Conservation (phyloP, 1,140 invertebrate species). For the Yoshiicerus persimilis region DNA sequence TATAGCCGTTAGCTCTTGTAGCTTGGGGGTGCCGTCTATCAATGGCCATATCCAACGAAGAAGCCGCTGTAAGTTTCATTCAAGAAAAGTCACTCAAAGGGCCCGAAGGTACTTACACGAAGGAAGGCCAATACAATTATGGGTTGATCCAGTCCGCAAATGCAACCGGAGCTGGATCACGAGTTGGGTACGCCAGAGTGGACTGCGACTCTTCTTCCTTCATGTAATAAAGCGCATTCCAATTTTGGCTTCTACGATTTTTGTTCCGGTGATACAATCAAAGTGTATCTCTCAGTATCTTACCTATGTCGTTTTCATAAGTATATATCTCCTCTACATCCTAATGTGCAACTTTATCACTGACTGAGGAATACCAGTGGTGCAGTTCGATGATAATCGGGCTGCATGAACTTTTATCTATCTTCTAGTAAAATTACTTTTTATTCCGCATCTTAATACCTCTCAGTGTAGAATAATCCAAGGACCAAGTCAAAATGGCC, state of each 20-base stretch:
- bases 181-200: neutral
- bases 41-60: slow-evolving; percentile 69
- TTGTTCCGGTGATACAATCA: too few species aligned
- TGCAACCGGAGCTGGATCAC: slow-evolving; percentile 37
- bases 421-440: too few species aligned
- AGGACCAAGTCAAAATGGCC: too few species aligned
- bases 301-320: too few species aligned
- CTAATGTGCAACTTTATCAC: too few species aligned
- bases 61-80: slow-evolving; percentile 66
- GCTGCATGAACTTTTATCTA: too few species aligned
- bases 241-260: neutral
- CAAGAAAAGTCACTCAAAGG: slow-evolving; percentile 65
- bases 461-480: too few species aligned
- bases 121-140: slow-evolving; percentile 65
- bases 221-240: neutral
- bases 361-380: too few species aligned
- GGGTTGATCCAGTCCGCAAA: slow-evolving; percentile 60
- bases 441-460: too few species aligned
- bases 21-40: slow-evolving; percentile 73
- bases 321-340: too few species aligned
- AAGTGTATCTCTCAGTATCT: too few species aligned
- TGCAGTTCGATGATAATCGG: too few species aligned
- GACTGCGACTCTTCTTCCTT: neutral
- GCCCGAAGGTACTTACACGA: slow-evolving; percentile 61
- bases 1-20: slow-evolving; percentile 72